Evolutionary conservation across 2,113 vertebrate species (phyloP).

Genomic region (Gopherus flavomarginatus): DNA sequence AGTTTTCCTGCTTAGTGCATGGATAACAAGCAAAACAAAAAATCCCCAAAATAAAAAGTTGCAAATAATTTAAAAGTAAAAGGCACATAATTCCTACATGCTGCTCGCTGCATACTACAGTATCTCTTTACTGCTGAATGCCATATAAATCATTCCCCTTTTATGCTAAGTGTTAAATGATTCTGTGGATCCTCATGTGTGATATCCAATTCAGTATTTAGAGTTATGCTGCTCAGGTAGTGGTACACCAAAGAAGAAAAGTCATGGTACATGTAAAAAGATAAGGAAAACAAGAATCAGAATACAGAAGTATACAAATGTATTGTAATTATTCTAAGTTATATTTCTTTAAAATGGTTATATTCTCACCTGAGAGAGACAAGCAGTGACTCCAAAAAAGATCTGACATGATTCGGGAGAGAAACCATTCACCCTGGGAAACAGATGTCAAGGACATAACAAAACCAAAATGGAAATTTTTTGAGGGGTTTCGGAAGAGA

Average conservation of each 20-base stretch:
- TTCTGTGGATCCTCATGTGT: neutral
- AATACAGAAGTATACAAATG: neutral
- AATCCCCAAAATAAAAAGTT: neutral
- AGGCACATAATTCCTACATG: neutral
- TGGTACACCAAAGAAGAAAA: neutral
- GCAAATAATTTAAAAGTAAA: neutral
- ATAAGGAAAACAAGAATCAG: neutral
- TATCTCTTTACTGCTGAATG: neutral
- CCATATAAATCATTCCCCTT: neutral
- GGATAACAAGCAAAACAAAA: neutral
- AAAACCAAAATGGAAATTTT: neutral
- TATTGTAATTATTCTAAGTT: neutral
- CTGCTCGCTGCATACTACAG: neutral
- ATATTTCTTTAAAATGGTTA: neutral
- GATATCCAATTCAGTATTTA: neutral
- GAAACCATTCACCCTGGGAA: conserved; percentile 92
- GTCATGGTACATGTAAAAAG: neutral
- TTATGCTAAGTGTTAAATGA: neutral
- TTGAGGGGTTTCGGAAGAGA: neutral
- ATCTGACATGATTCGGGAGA: conserved; percentile 95
- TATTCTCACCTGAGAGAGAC: conserved; percentile 90
- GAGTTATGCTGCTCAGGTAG: neutral
- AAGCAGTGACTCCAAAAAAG: conserved; percentile 95
- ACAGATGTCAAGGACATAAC: conserved; percentile 80
- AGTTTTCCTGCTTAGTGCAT: neutral